Base-by-base conservation (phyloP, 2,797 vertebrate species). In the Argyrosomus regius region DNA sequence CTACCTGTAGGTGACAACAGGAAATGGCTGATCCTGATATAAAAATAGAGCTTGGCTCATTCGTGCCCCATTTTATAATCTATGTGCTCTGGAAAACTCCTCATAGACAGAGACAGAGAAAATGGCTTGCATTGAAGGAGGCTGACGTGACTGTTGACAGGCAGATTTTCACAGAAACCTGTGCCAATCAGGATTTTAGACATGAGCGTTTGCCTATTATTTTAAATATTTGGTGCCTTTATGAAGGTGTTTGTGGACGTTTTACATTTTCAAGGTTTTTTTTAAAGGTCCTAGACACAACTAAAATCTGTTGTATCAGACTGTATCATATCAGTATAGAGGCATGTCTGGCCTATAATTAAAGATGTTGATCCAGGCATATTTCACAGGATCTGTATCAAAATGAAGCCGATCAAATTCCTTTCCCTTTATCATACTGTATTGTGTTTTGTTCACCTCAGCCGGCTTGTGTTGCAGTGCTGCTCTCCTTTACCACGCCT, bases 21-120 rank as follows among this genome's bases (percentile, higher is more conserved):
- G 82, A 92, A 93, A 93, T 88, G 82, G 87, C 85, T 93, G 90
- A 85, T 82, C 78, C 77, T 43, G 72, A 83, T 91, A 80, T 90
- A 92, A 91, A 94, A 95, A 95, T 94, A 94, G 91, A 90, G 71
- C 84, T 72, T 43, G 61, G 81, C 86, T 86, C 87, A 61, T 86
- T 90, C 79, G 85, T 94, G 93, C 88, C 93, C 93, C 90, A 93
- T 90, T 94, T 94, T 91, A 88, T 90, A 85, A 91, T 89, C 87
- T 84, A 77, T 91, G 85, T 84, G 86, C 85, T 92, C 92, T 85
- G 93, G 87, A 93, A 92, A 92, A 89, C 86, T 90, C 85, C 84
- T 84, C 91, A 85, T 80, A 86, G 84, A 87, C 46, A 53, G 6
- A 75, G 41, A 35, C 52, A 13, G 68, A 61, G 57, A 64, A 24